These are phyloP conservation scores for Macrotus californicus DNA, from an alignment of 2,113 vertebrate species.

Conservation along the genomic window DNA sequence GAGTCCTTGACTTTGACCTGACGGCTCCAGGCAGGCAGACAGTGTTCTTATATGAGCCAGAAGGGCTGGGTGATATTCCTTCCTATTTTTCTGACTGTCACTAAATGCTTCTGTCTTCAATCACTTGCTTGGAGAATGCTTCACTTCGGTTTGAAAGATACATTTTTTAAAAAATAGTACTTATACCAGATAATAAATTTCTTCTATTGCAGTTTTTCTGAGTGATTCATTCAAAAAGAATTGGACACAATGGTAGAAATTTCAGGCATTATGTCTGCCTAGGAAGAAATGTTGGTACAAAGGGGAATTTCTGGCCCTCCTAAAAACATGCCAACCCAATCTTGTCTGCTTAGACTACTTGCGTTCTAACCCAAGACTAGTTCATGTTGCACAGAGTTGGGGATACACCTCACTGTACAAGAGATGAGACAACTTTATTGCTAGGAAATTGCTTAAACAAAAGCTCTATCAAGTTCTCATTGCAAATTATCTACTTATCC, in stretches of 20 bases:
- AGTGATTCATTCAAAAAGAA: neutral
- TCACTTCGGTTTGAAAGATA: neutral
- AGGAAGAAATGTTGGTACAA: neutral
- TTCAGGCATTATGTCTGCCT: neutral
- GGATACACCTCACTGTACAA: neutral
- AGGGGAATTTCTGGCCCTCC: neutral
- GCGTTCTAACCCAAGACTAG: neutral
- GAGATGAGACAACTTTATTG: neutral
- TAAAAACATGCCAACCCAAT: neutral
- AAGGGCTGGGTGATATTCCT: neutral
- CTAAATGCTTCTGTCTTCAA: neutral
- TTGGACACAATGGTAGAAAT: neutral
- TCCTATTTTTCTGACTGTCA: neutral
- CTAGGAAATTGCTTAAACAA: neutral
- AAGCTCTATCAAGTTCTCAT: neutral
- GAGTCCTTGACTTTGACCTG: neutral
- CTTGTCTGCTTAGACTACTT: neutral
- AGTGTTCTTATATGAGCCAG: neutral
- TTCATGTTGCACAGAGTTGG: neutral
- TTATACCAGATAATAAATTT: neutral
- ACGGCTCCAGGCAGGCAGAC: neutral
- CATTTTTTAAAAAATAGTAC: neutral
- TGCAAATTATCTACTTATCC: neutral
- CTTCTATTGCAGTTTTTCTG: neutral
- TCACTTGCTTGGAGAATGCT: neutral